Evolutionary conservation across 2,888 invertebrate species (phyloP), one percentile per base, ranked within the genome.

Genomic region (Cryptophagus acutangulus): DNA sequence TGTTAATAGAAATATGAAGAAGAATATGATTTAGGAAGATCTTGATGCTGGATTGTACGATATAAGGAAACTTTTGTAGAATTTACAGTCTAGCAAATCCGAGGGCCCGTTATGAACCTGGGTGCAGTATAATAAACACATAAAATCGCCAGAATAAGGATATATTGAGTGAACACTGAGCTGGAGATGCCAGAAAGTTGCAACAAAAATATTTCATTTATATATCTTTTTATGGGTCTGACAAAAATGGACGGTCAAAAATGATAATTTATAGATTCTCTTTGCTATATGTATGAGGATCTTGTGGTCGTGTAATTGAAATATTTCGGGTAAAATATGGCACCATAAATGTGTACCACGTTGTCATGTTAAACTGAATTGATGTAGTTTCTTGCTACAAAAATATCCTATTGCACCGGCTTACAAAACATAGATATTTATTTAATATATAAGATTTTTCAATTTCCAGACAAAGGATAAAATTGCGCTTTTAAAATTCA

Each of bases 111-210:
- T 69, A 69, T 69, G 66, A 67, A 69, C 67, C 65, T 61, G 56
- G 59, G 63, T 65, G 65, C 65, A 57, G 70, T 69, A 70, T 70
- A 70, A 70, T 70, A 70, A 68, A 68, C 65, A 65, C 68, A 67
- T 70, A 70, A 70, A 70, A 69, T 68, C 66, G 66, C 63, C 67
- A 66, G 64, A 69, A 70, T 70, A 67, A 68, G 69, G 70, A 70
- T 69, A 69, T 70, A 70, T 70, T 67, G 70, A 69, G 66, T 69
- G 66, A 66, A 55, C 60, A 64, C 59, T 56, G 59, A 61, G 59
- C 59, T 58, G 40, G 31, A 56, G 56, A 55, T 51, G 52, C 55
- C 57, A 55, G 59, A 64, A 53, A 64, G 58, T 65, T 62, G 63
- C 63, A 63, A 65, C 61, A 61, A 60, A 65, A 65, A 66, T 68